Evolutionary conservation across 2,888 invertebrate genomes (phyloP).

Genomic region (Halictus quadricinctus): DNA sequence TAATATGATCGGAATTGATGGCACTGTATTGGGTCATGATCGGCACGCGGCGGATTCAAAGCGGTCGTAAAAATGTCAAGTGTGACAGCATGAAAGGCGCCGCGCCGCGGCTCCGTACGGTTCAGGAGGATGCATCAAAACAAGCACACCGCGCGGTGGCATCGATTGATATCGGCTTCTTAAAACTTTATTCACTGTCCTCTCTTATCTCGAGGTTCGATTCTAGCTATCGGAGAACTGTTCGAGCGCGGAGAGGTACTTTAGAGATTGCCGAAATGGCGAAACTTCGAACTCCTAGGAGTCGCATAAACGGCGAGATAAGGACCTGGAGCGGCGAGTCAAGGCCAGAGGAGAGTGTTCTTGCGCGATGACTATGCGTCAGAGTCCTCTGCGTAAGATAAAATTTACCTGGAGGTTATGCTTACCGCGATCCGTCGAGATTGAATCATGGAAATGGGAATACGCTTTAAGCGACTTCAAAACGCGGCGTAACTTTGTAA

Average conservation of each 20-base stretch:
- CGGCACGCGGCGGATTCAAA: background rate
- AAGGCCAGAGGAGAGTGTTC: background rate
- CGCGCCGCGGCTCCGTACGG: background rate
- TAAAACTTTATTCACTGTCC: background rate
- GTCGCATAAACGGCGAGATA: background rate
- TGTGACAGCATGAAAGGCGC: background rate
- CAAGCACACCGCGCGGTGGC: background rate
- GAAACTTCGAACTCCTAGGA: background rate
- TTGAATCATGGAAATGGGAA: background rate
- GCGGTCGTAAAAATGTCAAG: background rate
- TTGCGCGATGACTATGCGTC: background rate
- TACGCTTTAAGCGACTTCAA: too few relatives aligned
- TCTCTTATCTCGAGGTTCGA: background rate
- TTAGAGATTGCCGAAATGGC: background rate
- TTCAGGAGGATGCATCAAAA: background rate
- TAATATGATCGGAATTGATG: background rate
- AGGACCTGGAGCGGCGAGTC: background rate
- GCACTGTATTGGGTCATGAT: background rate
- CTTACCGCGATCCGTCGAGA: background rate
- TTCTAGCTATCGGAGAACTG: background rate
- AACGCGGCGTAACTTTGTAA: too few relatives aligned
- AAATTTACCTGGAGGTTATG: background rate
- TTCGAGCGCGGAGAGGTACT: background rate
- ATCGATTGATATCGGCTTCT: background rate
- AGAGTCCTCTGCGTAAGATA: background rate